Percentiles rank a stretch among this genome's conserved stretches.
These are phyloP conservation scores for Rhopalosiphum padi DNA, from an alignment of 1,140 invertebrate species.

Conservation along the genomic window DNA sequence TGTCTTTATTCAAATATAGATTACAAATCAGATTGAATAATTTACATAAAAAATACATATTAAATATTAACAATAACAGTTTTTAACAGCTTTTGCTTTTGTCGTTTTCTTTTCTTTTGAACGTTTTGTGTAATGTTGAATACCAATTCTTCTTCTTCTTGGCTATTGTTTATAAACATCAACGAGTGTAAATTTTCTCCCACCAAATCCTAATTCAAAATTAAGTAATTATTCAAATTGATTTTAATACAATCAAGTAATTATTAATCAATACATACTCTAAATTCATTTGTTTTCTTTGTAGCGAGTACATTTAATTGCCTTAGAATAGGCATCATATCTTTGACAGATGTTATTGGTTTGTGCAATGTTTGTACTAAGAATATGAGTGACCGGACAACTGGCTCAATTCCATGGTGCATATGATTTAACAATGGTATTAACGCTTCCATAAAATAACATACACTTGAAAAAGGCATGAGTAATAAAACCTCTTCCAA, in stretches of 20 bases:
- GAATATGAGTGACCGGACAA: conserved; percentile 78
- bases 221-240: background rate
- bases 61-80: conserved; percentile 23
- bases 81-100: conserved; percentile 5
- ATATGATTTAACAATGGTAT: conserved; percentile 72
- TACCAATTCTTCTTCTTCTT: conserved; percentile 47
- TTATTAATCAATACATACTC: conserved; percentile 66
- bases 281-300: conserved; percentile 69
- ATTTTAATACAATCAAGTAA: background rate
- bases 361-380: conserved; percentile 85
- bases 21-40: too few species aligned
- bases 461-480: conserved; percentile 82
- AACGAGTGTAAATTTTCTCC: conserved; percentile 89
- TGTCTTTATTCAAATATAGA: too few species aligned
- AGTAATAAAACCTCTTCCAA: conserved; percentile 88
- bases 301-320: conserved; percentile 70
- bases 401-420: conserved; percentile 77
- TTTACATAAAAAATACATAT: background rate
- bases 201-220: conserved; percentile 74
- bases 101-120: conserved; percentile 38
- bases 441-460: conserved; percentile 78
- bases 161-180: conserved; percentile 68
- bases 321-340: conserved; percentile 74
- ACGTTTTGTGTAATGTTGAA: conserved; percentile 37
- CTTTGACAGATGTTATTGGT: conserved; percentile 76